These are phyloP conservation scores for Podarcis cretensis DNA, from an alignment of 2,113 vertebrate species.

Conservation along the genomic window DNA sequence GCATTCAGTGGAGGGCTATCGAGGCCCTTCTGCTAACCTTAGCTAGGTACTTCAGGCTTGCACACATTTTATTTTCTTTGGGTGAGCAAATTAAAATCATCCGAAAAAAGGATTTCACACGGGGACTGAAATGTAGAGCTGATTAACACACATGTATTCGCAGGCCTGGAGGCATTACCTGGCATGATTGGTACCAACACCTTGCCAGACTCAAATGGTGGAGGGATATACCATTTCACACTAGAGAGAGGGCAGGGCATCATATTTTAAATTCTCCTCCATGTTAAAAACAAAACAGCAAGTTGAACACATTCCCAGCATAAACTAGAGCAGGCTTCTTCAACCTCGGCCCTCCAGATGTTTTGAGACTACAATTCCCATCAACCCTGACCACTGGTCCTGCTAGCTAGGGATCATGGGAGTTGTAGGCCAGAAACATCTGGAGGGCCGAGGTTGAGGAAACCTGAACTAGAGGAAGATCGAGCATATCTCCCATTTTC, in stretches of 20 bases:
- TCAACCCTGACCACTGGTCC: too few species aligned
- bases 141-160: neutral
- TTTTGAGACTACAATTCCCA: too few species aligned
- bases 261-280: neutral
- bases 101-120: neutral
- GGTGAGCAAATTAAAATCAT: neutral
- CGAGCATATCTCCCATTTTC: too few species aligned
- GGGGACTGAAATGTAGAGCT: neutral
- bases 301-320: neutral
- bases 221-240: too few species aligned
- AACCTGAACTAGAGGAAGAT: neutral
- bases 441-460: too few species aligned
- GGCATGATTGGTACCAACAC: neutral
- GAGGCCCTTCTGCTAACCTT: neutral
- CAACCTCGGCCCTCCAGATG: too few species aligned
- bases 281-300: neutral
- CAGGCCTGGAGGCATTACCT: neutral
- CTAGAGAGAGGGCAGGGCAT: too few species aligned
- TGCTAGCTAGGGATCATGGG: too few species aligned
- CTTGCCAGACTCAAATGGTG: too few species aligned
- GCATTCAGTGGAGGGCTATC: neutral
- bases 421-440: too few species aligned
- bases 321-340: neutral
- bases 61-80: neutral
- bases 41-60: neutral